phyloP scores from a whole-genome alignment of 2,888 invertebrate genomes.

The Papilio protenor region DNA sequence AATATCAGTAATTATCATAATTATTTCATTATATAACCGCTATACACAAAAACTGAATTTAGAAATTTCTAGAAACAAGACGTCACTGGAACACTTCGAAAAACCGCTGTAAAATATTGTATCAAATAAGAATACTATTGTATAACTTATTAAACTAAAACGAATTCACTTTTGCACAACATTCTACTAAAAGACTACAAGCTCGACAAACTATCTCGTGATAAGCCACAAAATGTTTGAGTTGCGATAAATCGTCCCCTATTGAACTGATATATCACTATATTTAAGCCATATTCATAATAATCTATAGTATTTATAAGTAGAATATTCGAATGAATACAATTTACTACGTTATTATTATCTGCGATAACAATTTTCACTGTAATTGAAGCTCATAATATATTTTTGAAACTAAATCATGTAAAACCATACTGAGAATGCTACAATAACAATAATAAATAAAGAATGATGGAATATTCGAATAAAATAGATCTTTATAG shows the following conservation, averaged over 20 bases:
- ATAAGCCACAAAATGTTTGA: conserved; percentile 8
- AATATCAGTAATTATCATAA: not conserved
- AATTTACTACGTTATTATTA: not conserved
- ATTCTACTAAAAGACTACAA: not conserved
- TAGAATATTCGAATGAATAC: not conserved
- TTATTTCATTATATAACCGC: not conserved
- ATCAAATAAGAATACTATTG: not conserved
- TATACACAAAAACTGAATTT: not conserved
- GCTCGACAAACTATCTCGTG: not conserved
- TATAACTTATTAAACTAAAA: not conserved
- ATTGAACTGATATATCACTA: not conserved
- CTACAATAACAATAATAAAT: no score
- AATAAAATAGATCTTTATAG: no score
- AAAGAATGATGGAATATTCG: no score
- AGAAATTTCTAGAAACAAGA: not conserved
- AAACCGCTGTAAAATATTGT: not conserved
- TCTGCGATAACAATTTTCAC: not conserved
- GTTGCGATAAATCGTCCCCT: conserved; percentile 1
- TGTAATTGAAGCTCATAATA: not conserved
- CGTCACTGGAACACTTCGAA: not conserved
- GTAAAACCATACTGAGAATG: no score
- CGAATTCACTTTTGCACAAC: not conserved
- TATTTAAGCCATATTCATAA: not conserved
- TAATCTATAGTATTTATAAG: not conserved
- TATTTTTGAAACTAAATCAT: no score